Evolutionary conservation across 2,797 vertebrate genomes (phyloP).

Genomic region (Lycodopsis pacificus): DNA sequence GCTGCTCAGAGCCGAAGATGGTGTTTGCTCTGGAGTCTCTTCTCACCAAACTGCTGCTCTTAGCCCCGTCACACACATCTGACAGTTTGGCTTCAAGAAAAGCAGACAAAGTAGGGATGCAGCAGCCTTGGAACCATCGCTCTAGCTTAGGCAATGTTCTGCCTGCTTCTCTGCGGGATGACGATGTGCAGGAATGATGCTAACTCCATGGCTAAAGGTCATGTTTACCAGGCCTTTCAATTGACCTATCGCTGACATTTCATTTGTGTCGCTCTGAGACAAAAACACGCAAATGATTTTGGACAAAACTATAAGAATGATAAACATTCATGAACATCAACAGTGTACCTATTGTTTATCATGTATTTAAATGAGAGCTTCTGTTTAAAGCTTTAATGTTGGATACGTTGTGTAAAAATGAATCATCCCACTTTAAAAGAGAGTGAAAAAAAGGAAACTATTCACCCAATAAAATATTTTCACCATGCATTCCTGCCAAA

Average conservation of each 20-base stretch:
- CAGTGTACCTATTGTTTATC: background rate
- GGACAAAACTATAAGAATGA: background rate
- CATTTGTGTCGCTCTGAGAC: background rate
- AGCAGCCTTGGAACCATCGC: slow-evolving; percentile 6
- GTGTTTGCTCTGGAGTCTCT: slow-evolving; percentile 74
- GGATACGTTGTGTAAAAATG: background rate
- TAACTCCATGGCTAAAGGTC: background rate
- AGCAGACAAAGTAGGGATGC: slow-evolving; percentile 12
- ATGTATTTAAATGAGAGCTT: background rate
- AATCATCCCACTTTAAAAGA: background rate
- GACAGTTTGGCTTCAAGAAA: slow-evolving; percentile 74
- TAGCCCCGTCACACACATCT: slow-evolving; percentile 60
- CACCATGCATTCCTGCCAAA: background rate
- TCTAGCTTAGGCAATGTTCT: background rate
- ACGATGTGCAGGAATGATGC: slow-evolving; percentile 29
- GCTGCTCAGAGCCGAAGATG: slow-evolving; percentile 29
- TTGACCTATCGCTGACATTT: background rate
- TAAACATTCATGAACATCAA: background rate
- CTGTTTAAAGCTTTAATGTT: background rate
- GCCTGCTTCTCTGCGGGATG: slow-evolving; percentile 9
- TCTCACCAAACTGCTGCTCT: slow-evolving; percentile 81
- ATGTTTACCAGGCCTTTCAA: background rate
- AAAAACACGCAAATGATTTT: background rate
- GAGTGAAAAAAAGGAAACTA: background rate
- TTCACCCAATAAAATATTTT: background rate